Evolutionary conservation across 2,113 vertebrate genomes (phyloP).

Genomic region (Equus przewalskii): DNA sequence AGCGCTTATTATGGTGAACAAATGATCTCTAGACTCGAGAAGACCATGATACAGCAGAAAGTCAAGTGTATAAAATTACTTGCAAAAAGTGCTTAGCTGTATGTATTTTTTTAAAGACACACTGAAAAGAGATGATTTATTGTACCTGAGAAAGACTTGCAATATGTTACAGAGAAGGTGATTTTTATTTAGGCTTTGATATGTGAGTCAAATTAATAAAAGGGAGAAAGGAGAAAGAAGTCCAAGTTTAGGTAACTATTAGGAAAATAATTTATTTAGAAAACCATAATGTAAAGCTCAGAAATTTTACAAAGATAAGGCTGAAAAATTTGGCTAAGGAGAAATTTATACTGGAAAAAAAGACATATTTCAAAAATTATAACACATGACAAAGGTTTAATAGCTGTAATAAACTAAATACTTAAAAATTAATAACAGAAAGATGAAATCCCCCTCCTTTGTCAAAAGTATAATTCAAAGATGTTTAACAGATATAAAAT

Average conservation of each 20-base stretch:
- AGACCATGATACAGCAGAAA: not conserved
- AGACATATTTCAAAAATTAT: not conserved
- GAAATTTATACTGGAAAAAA: not conserved
- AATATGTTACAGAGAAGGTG: not conserved
- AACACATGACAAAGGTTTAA: not conserved
- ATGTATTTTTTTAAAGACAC: not conserved
- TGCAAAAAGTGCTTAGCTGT: not conserved
- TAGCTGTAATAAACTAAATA: not conserved
- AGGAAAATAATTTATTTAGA: not conserved
- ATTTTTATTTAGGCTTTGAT: not conserved
- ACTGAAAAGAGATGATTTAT: not conserved
- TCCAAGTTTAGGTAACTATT: not conserved
- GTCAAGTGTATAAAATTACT: not conserved
- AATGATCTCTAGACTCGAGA: not conserved
- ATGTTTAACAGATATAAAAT: not conserved
- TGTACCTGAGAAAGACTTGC: not conserved
- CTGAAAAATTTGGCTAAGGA: not conserved
- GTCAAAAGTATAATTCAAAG: not conserved
- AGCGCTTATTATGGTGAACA: not conserved
- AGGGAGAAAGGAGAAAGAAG: not conserved
- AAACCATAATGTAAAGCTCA: not conserved
- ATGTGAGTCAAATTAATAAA: constrained; percentile 25
- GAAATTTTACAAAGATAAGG: not conserved
- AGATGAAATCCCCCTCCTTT: not conserved
- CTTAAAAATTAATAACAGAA: constrained; percentile 11